These are phyloP conservation scores for Platyura marginata DNA, from an alignment of 1,140 invertebrate genomes.

Conservation along the genomic window DNA sequence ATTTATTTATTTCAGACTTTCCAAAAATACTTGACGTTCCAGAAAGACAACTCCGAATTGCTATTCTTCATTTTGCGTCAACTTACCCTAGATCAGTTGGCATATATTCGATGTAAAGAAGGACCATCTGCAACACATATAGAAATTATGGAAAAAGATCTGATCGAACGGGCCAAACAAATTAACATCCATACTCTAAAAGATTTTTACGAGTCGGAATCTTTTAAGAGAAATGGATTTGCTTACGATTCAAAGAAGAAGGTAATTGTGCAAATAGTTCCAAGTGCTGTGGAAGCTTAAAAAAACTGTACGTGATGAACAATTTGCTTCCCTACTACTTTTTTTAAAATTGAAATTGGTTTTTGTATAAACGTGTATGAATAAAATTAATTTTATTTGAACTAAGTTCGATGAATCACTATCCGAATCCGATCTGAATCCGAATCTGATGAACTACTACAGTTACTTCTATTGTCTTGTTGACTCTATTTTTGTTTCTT, in stretches of 20 bases:
- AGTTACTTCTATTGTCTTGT: too few species aligned
- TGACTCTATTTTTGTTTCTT: too few species aligned
- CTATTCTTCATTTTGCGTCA: conserved; percentile 91
- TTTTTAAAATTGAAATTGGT: too few species aligned
- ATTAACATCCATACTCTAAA: conserved; percentile 80
- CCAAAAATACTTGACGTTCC: conserved; percentile 81
- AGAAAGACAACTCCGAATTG: conserved; percentile 91
- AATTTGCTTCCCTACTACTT: too few species aligned
- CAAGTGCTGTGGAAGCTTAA: too few species aligned
- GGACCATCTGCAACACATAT: conserved; percentile 53
- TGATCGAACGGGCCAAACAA: conserved; percentile 79
- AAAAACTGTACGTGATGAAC: too few species aligned
- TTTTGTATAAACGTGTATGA: too few species aligned
- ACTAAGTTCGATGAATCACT: too few species aligned
- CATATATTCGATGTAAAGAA: conserved; percentile 68
- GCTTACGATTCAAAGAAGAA: conserved; percentile 66
- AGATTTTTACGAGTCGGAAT: conserved; percentile 79
- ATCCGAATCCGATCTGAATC: too few species aligned
- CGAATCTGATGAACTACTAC: too few species aligned
- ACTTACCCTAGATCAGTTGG: conserved; percentile 76
- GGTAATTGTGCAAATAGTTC: conserved; percentile 64
- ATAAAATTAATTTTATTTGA: too few species aligned
- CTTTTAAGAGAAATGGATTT: conserved; percentile 85
- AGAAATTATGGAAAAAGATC: conserved; percentile 81
- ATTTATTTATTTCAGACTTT: conserved; percentile 73